phyloP scores from a whole-genome alignment of 2,797 vertebrate species.

The Rousettus madagascariensis region DNA sequence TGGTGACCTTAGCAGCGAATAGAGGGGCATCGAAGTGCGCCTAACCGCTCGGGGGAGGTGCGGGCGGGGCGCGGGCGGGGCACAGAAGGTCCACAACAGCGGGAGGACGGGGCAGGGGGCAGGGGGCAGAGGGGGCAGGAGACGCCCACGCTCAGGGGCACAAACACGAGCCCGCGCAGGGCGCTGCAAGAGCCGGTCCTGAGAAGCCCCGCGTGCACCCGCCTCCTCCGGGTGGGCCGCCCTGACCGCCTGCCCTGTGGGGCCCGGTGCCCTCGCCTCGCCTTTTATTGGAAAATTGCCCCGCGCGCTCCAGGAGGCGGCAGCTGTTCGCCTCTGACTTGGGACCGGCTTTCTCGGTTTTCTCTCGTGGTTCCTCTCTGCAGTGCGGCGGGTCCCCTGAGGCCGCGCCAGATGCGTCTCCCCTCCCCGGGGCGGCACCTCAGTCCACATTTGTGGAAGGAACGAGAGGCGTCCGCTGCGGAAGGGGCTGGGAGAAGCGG shows the following conservation, averaged over 20 bases:
- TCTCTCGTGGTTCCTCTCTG: not conserved
- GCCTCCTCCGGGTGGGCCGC: not conserved
- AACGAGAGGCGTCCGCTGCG: not conserved
- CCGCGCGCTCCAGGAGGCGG: rapidly evolving
- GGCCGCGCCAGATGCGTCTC: not conserved
- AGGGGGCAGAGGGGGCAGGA: not conserved
- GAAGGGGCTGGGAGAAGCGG: not conserved
- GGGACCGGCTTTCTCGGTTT: too few relatives aligned
- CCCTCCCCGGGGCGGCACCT: not conserved
- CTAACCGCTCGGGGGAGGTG: rapidly evolving
- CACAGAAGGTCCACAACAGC: rapidly evolving
- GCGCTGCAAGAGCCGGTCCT: not conserved
- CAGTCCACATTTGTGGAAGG: not conserved
- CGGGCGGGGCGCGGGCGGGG: too few relatives aligned
- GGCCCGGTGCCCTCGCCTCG: not conserved
- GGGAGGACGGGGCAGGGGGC: not conserved
- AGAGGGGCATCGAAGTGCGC: rapidly evolving
- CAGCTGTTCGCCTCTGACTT: not conserved
- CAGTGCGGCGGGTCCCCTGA: not conserved
- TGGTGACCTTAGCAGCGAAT: not conserved
- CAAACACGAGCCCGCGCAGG: not conserved
- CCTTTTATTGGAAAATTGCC: not conserved
- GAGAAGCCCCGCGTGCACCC: too few relatives aligned
- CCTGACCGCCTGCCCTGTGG: rapidly evolving
- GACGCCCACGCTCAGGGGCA: rapidly evolving